phyloP scores from a whole-genome alignment of 1,140 invertebrate species.

The Rhyzopertha dominica region DNA sequence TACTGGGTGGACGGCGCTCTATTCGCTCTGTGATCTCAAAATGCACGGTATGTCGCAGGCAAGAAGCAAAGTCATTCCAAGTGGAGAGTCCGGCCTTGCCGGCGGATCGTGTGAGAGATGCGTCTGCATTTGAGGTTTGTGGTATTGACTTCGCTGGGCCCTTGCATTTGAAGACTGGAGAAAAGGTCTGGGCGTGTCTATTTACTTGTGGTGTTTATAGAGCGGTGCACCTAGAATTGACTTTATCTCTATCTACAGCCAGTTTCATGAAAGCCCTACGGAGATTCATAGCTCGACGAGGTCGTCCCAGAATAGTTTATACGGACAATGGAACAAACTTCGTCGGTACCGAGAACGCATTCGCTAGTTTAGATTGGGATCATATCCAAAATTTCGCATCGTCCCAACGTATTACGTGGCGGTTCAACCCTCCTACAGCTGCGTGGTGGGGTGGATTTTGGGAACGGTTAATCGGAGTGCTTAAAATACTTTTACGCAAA shows the following conservation, averaged over 20 bases:
- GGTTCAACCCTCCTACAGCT: too few species aligned
- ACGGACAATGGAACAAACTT: too few species aligned
- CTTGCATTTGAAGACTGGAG: conserved; percentile 25
- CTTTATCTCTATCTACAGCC: conserved; percentile 30
- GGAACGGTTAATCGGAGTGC: too few species aligned
- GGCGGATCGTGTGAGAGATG: conserved; percentile 18
- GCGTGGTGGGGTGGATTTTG: too few species aligned
- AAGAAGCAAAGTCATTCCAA: conserved; percentile 21
- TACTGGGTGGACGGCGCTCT: conserved; percentile 24
- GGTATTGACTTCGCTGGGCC: conserved; percentile 41
- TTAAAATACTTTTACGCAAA: too few species aligned
- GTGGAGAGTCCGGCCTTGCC: conserved; percentile 14
- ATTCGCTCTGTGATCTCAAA: conserved; percentile 27
- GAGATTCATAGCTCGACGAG: conserved; percentile 38
- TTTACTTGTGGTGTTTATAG: conserved; percentile 41
- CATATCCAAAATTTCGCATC: too few species aligned
- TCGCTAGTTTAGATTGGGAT: too few species aligned
- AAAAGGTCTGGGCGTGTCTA: conserved; percentile 40
- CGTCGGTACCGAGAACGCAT: too few species aligned
- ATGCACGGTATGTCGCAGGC: conserved; percentile 34
- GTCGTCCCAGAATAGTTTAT: too few species aligned
- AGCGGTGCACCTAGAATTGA: conserved; percentile 42
- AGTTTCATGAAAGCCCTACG: conserved; percentile 36
- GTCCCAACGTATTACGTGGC: too few species aligned
- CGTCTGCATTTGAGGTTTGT: conserved; percentile 32